These are phyloP conservation scores for Pantherophis guttatus DNA, from an alignment of 2,113 vertebrate genomes.

Conservation along the genomic window DNA sequence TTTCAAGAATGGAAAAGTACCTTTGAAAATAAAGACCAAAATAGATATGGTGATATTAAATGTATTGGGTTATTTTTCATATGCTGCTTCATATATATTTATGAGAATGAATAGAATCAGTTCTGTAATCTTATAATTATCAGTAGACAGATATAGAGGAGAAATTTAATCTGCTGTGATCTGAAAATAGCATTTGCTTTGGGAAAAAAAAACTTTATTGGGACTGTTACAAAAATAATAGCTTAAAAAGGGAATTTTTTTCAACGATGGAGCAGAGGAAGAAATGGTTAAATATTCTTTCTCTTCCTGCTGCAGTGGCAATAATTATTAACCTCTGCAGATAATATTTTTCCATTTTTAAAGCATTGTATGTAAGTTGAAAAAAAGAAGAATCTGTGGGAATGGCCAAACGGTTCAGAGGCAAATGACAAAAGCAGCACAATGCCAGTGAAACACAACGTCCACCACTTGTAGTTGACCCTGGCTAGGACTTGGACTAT, in stretches of 20 bases:
- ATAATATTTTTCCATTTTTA: not conserved
- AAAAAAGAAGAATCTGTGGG: not conserved
- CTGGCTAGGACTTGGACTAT: not conserved
- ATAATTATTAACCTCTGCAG: not conserved
- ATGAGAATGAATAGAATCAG: not conserved
- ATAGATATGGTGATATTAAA: not conserved
- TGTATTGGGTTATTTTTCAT: not conserved
- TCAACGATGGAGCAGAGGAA: not conserved
- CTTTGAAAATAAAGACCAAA: not conserved
- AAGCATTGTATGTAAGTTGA: not conserved
- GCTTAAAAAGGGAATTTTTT: not conserved
- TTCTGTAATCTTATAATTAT: not conserved
- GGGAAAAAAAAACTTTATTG: not conserved
- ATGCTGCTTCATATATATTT: not conserved
- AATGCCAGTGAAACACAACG: not conserved
- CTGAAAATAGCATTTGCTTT: not conserved
- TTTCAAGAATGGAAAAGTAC: not conserved
- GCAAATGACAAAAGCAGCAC: not conserved
- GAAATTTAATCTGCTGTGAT: not conserved
- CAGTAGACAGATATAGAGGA: not conserved
- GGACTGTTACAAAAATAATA: not conserved
- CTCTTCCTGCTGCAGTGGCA: not conserved
- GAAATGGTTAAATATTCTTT: not conserved
- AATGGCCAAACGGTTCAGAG: not conserved
- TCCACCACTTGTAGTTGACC: not conserved